Evolutionary conservation across 2,797 vertebrate species (phyloP), one percentile per base, ranked within the genome.

Genomic region (Poecilia wingei): DNA sequence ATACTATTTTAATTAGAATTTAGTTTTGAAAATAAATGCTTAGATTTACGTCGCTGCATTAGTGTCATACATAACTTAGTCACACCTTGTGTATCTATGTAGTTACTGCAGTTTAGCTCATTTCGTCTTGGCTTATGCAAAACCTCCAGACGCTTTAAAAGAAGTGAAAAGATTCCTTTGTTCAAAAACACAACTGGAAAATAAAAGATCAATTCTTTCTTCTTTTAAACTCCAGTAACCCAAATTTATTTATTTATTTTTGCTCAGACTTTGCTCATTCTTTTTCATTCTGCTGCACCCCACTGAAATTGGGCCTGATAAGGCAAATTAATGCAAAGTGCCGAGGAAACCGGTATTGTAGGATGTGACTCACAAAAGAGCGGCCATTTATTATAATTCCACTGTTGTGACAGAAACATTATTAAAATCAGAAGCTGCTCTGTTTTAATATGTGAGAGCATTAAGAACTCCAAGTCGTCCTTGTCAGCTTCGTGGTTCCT

Each of bases 371-470:
- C 59, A 55, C 61, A 72, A 73, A 72, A 75, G 31, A 28, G 72
- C 39, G 76, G 61, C 79, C 72, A 86, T 93, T 89, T 82, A 79
- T 88, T 88, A 61, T 79, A 76, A 83, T 92, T 89, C 84, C 57
- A 64, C 77, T 4, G 3, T 82, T 78, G 79, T 86, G 79, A 84
- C 78, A 77, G 73, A 82, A 68, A 79, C 66, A 72, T 87, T 83
- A 86, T 88, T 75, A 72, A 84, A 79, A 87, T 91, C 90, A 74
- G 75, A 74, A 84, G 77, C 69, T 80, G 83, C 89, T 77, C 79
- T 82, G 68, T 82, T 85, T 85, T 82, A 79, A 72, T 79, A 79
- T 86, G 71, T 79, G 70, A 81, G 80, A 73, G 59, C 76, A 89
- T 91, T 82, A 33, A 33, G 33, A 76, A 36, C 22, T 41, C 75